These are phyloP conservation scores for Oriolus oriolus DNA, from an alignment of 2,113 vertebrate genomes.

Conservation along the genomic window DNA sequence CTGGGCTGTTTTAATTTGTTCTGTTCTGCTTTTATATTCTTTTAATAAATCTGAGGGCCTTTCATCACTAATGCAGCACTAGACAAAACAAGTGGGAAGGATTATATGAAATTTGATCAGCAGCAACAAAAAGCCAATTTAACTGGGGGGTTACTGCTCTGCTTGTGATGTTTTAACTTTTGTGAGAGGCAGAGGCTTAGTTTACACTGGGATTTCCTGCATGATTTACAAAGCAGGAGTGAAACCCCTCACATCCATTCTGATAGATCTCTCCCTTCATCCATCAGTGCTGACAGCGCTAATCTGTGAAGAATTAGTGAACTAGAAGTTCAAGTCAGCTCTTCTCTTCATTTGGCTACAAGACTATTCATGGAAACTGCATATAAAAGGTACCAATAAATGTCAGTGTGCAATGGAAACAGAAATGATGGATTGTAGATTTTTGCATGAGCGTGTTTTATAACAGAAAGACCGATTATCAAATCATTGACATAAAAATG, in stretches of 20 bases:
- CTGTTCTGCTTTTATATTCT: background rate
- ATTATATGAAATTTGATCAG: constrained; percentile 43
- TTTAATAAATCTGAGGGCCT: constrained; percentile 16
- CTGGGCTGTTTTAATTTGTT: background rate
- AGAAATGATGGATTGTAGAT: constrained; percentile 38
- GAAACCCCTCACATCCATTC: background rate
- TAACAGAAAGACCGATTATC: constrained; percentile 35
- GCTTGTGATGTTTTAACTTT: constrained; percentile 1
- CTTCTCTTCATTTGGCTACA: constrained; percentile 7
- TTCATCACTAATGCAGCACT: constrained; percentile 23
- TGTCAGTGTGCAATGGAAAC: background rate
- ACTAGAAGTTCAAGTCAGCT: constrained; percentile 19
- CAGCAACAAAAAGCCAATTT: background rate
- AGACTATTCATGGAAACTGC: constrained; percentile 21
- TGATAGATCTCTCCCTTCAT: background rate
- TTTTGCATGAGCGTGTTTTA: constrained; percentile 17
- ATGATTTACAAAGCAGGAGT: constrained; percentile 2
- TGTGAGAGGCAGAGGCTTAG: background rate
- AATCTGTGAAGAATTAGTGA: constrained; percentile 28
- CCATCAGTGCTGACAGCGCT: constrained; percentile 3
- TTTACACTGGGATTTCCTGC: constrained; percentile 9
- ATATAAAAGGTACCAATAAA: constrained; percentile 15
- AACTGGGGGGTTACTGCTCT: background rate
- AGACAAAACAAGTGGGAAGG: constrained; percentile 39
- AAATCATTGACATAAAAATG: background rate